Conservation (phyloP, 1,140 invertebrate genomes). For the Euwallacea similis region DNA sequence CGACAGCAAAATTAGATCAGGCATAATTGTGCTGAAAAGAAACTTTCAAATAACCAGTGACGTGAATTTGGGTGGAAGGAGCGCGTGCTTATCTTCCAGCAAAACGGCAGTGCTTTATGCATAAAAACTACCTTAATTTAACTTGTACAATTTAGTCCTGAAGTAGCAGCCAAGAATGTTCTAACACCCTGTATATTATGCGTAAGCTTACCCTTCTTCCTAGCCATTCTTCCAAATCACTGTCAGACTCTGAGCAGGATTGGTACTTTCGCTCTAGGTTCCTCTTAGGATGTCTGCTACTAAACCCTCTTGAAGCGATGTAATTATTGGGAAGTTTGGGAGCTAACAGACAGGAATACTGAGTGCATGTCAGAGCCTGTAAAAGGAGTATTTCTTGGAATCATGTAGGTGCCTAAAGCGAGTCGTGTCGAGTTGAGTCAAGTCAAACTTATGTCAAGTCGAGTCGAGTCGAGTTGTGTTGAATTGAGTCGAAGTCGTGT, state of each 20-base stretch:
- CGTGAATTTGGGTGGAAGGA: too few species aligned
- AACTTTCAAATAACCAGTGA: too few species aligned
- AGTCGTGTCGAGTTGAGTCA: too few species aligned
- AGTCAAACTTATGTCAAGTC: too few species aligned
- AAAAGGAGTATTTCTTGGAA: background rate
- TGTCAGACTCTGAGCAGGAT: conserved; percentile 48
- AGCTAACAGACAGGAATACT: conserved; percentile 16
- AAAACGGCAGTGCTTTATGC: too few species aligned
- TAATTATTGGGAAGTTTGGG: background rate
- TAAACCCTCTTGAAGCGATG: background rate
- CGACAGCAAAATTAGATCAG: too few species aligned
- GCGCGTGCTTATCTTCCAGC: too few species aligned
- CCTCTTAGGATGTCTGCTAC: conserved; percentile 34
- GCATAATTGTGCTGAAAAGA: too few species aligned
- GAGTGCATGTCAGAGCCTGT: conserved; percentile 13
- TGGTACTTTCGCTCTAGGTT: conserved; percentile 39
- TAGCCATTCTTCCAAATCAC: conserved; percentile 47
- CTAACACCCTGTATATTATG: background rate
- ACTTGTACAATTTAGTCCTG: background rate
- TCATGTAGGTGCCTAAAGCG: background rate
- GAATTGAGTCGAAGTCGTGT: too few species aligned
- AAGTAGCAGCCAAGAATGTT: conserved; percentile 3
- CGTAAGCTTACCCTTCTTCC: conserved; percentile 43
- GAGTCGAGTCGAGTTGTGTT: too few species aligned
- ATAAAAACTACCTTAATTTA: background rate